phyloP scores from a whole-genome alignment of 1,140 invertebrate genomes.

The Andricus grossulariae region DNA sequence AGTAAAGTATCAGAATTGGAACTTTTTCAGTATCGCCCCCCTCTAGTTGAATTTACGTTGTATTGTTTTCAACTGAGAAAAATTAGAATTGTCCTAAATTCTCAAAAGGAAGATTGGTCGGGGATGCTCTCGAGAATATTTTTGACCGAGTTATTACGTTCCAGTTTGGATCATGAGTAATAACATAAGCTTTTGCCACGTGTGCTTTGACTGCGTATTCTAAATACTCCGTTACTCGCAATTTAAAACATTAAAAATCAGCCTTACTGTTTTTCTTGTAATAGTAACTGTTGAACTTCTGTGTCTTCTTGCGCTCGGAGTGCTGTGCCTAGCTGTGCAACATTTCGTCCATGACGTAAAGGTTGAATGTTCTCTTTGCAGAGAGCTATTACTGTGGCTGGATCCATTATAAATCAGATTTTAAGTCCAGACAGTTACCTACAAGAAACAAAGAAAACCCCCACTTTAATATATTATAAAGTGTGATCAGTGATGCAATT shows the following conservation, averaged over 20 bases:
- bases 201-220: not conserved
- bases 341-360: constrained; percentile 87
- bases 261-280: constrained; percentile 78
- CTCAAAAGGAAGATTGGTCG: too few species aligned
- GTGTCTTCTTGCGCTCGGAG: constrained; percentile 84
- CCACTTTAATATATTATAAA: too few species aligned
- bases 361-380: constrained; percentile 96
- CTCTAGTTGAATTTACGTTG: too few species aligned
- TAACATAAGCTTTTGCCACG: too few species aligned
- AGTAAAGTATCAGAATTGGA: too few species aligned
- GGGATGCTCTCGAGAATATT: too few species aligned
- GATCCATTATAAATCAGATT: constrained; percentile 65
- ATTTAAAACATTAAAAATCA: constrained; percentile 19
- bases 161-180: too few species aligned
- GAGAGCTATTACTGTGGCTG: constrained; percentile 75
- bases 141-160: too few species aligned
- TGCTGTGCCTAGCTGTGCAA: constrained; percentile 83
- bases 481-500: too few species aligned
- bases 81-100: too few species aligned
- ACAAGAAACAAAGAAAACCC: constrained; percentile 40
- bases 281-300: constrained; percentile 76
- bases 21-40: too few species aligned
- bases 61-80: too few species aligned
- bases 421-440: constrained; percentile 58
- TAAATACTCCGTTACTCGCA: not conserved